Conservation (phyloP, 2,113 vertebrate genomes). For the Cyanistes caeruleus region DNA sequence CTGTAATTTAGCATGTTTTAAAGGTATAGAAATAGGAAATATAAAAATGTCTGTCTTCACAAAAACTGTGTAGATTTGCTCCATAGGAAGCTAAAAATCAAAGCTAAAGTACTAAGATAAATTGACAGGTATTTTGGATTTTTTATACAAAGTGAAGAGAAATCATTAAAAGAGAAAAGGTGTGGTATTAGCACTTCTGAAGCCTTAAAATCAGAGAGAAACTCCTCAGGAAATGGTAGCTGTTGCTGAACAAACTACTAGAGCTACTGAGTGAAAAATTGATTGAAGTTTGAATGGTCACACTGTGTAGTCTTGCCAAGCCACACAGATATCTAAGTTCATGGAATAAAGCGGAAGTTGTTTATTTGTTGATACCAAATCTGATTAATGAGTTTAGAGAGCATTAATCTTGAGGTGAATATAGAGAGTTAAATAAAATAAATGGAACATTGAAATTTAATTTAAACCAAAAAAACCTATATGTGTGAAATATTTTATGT, state of each 20-base stretch:
- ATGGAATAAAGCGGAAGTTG: not conserved
- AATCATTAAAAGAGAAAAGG: not conserved
- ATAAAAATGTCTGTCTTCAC: not conserved
- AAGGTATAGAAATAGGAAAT: not conserved
- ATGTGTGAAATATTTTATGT: not conserved
- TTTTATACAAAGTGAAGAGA: not conserved
- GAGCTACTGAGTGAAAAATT: not conserved
- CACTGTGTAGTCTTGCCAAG: not conserved
- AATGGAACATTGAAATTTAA: not conserved
- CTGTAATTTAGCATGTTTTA: not conserved
- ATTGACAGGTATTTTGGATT: not conserved
- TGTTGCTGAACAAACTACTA: not conserved
- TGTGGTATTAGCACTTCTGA: not conserved
- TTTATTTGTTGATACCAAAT: not conserved
- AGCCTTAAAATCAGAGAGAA: not conserved
- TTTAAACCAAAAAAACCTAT: rapidly evolving
- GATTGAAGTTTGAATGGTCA: not conserved
- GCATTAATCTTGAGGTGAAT: not conserved
- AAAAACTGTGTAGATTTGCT: not conserved
- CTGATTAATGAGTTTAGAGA: not conserved
- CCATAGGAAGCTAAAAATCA: not conserved
- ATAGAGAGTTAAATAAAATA: not conserved
- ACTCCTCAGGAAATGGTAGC: not conserved
- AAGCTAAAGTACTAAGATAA: not conserved
- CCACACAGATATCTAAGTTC: not conserved